Percentiles rank a stretch among this genome's conserved stretches.
Evolutionary conservation across 2,113 vertebrate genomes (phyloP).

Genomic region (Prietella phreatophila): DNA sequence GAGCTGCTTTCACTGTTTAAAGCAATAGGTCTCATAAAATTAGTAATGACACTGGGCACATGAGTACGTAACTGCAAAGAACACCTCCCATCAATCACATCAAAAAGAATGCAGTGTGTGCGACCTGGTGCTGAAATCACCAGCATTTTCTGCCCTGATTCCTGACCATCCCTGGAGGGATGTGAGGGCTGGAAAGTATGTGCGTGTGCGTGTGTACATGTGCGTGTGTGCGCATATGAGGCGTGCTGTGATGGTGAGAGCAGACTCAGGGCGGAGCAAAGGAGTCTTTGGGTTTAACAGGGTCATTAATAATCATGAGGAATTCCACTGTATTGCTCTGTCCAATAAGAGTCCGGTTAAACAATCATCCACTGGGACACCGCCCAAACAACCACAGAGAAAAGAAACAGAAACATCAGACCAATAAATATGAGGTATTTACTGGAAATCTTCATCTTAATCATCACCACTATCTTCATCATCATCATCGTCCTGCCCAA

Average conservation of each 20-base stretch:
- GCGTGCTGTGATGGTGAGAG: slow-evolving; percentile 4
- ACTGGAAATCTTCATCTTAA: neutral
- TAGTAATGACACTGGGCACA: neutral
- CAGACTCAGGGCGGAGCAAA: slow-evolving; percentile 6
- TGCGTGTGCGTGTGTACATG: slow-evolving; percentile 2
- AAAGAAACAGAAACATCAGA: neutral
- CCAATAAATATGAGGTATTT: neutral
- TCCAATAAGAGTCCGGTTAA: neutral
- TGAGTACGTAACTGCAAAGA: neutral
- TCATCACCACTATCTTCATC: neutral
- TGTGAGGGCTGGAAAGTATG: slow-evolving; percentile 10
- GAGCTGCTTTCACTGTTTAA: neutral
- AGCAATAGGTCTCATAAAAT: neutral
- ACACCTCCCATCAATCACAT: neutral
- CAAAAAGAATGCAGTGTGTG: neutral
- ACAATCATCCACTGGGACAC: slow-evolving; percentile 9
- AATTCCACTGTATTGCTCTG: slow-evolving; percentile 20
- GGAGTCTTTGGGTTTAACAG: slow-evolving; percentile 20
- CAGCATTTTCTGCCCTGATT: neutral
- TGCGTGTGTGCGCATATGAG: neutral
- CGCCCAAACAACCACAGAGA: slow-evolving; percentile 30
- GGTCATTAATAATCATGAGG: slow-evolving; percentile 9
- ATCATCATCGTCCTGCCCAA: neutral
- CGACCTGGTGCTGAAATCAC: neutral
- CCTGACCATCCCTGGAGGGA: neutral